Base-by-base conservation (phyloP, 2,113 vertebrate genomes). In the Indicator indicator region DNA sequence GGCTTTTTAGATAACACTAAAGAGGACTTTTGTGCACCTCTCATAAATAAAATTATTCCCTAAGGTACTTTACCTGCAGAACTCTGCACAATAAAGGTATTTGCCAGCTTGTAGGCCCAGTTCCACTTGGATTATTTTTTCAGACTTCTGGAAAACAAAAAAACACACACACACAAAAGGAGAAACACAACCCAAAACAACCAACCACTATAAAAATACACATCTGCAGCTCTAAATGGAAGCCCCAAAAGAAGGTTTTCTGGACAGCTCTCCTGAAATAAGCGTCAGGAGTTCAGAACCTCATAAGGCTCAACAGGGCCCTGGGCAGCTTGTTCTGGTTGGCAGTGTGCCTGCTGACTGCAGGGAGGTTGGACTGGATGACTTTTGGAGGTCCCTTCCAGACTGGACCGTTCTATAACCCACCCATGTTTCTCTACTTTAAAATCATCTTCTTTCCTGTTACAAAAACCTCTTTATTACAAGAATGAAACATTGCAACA, bases 401-500 rank as follows among this genome's bases (percentile, higher is more conserved):
- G 16, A 14, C 42, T 44, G 42, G 42, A 44, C 42, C 42, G 15
- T 44, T 16, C 42, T 44, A 44, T 44, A 77, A 33, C 28, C 5
- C n/a, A 55, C 11, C 2, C 5, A 5, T 4, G 1, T 46, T 89
- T 89, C 64, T 76, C 55, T 79, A 19, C 7, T 33, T 24, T 30
- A 69, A 65, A 83, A 80, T 58, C 24, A 18, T 7, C 69, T 76
- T 48, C 2, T 63, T 78, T 50, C 19, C 19, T 44, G 2, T 20
- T 36, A 83, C 20, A 63, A 69, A 82, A 38, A 52, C 26, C 7
- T 67, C 93, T 96, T 97, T 97, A 97, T 96, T 96, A 50, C 77
- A 96, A 95, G 92, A 95, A 95, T 67, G 93, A 96, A 95, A 96
- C 94, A 95, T 85, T 90, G 58, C 63, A 94, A 96, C 83, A 96